Base-by-base conservation (phyloP, 2,888 invertebrate genomes). In the Drosophila anceps region DNA sequence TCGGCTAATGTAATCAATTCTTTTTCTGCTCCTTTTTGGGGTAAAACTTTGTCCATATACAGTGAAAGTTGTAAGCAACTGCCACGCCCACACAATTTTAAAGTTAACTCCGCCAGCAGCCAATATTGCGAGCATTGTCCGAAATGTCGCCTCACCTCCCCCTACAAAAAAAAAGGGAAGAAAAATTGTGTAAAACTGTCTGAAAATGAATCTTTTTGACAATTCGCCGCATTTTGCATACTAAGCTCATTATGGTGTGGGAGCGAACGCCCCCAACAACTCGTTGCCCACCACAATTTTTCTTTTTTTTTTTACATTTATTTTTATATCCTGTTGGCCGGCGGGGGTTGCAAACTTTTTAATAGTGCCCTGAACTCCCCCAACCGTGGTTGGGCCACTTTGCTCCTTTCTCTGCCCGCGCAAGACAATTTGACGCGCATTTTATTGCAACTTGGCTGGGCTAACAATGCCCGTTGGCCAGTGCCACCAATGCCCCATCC, bases 181-280 rank as follows among this genome's bases (percentile, higher is more conserved):
- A 50, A 53, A 50, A 65, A 76, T 71, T 71, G 63, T 77, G 41
- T 60, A 81, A 83, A 88, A 88, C 70, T 84, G 85, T 83, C 83
- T 74, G 61, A 79, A 81, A 81, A 79, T 84, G 79, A 78, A 73
- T 88, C 81, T 88, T 80, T 63, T 82, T 88, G 88, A 90, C 88
- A 84, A 90, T 79, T 85, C 82, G 68, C 69, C 75, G 66, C 73
- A 76, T 84, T 87, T 73, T 89, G 88, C 84, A 90, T 85, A 85
- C 90, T 88, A 90, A 90, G 90, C 86, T 86, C 88, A 86, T 86
- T 86, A 86, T 82, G 75, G 64, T 54, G 66, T 41, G 51, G 48
- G 46, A 27, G 6, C 5, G 41, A 9, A 18, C n/a, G 31, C 29
- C 31, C 41, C 37, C 29, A 27, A 76, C 69, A 82, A 80, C 71